Conservation (phyloP, 2,888 invertebrate species). For the Lissonota sp. region DNA sequence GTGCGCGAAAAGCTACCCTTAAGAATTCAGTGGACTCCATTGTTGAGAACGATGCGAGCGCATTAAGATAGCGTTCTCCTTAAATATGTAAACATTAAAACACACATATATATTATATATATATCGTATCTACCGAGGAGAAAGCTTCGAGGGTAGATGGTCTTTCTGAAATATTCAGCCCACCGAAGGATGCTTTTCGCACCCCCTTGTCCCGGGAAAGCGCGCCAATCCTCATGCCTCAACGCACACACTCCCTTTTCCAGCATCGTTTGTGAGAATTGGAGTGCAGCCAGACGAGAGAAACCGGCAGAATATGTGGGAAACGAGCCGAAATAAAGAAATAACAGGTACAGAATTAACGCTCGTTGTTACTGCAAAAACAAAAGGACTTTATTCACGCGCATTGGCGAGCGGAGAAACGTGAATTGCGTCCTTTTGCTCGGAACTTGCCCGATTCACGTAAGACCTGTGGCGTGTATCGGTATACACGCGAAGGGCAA, state of each 20-base stretch:
- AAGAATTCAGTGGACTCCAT: conserved; percentile 53
- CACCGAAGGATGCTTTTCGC: conserved; percentile 71
- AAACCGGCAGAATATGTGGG: conserved; percentile 21
- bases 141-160: conserved; percentile 55
- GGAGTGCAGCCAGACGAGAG: conserved; percentile 68
- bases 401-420: too few species aligned
- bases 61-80: conserved; percentile 57
- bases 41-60: conserved; percentile 8
- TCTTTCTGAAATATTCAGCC: conserved; percentile 74
- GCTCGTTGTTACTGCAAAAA: too few species aligned
- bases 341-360: not conserved
- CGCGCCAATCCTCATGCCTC: conserved; percentile 42
- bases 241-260: conserved; percentile 38
- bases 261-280: conserved; percentile 54
- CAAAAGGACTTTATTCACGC: too few species aligned
- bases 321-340: conserved; percentile 44
- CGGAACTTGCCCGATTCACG: too few species aligned
- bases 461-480: not conserved
- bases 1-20: conserved; percentile 34
- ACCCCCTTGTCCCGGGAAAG: conserved; percentile 51
- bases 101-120: not conserved
- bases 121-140: conserved; percentile 9
- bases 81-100: conserved; percentile 50
- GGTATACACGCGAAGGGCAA: conserved; percentile 34
- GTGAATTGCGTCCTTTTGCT: too few species aligned